phyloP scores from a whole-genome alignment of 64 coral and sea anemone species.

The Actinia equina region DNA sequence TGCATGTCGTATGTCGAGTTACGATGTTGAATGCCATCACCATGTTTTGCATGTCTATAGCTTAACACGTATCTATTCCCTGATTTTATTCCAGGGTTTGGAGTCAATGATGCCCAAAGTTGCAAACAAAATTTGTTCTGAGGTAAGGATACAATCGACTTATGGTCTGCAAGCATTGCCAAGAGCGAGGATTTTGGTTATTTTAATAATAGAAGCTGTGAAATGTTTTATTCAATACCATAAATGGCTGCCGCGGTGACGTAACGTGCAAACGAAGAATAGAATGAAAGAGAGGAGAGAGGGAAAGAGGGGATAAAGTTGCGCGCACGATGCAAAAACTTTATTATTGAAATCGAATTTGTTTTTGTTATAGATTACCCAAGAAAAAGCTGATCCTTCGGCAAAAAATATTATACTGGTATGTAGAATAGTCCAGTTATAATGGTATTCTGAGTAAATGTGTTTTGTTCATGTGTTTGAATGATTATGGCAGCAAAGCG shows the following conservation, averaged over 20 bases:
- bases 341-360: not conserved
- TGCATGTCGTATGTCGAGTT: too few relatives aligned
- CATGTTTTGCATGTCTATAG: too few relatives aligned
- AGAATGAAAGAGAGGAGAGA: not conserved
- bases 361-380: conserved; percentile 13
- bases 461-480: too few relatives aligned
- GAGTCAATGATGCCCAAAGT: conserved; percentile 89
- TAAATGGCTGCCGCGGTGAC: too few relatives aligned
- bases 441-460: too few relatives aligned
- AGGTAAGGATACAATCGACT: conserved; percentile 24
- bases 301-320: not conserved
- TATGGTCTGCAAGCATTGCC: too few relatives aligned
- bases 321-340: not conserved
- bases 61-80: not conserved
- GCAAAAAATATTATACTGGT: conserved; percentile 52
- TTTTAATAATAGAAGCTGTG: too few relatives aligned
- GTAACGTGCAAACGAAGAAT: too few relatives aligned
- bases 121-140: conserved; percentile 65
- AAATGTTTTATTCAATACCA: too few relatives aligned
- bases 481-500: too few relatives aligned
- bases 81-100: conserved; percentile 41
- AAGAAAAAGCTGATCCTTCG: conserved; percentile 59
- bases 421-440: not conserved
- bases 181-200: not conserved
- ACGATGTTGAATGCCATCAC: too few relatives aligned